These are phyloP conservation scores for Nipponia nippon DNA, from an alignment of 2,113 vertebrate genomes.

Conservation along the genomic window DNA sequence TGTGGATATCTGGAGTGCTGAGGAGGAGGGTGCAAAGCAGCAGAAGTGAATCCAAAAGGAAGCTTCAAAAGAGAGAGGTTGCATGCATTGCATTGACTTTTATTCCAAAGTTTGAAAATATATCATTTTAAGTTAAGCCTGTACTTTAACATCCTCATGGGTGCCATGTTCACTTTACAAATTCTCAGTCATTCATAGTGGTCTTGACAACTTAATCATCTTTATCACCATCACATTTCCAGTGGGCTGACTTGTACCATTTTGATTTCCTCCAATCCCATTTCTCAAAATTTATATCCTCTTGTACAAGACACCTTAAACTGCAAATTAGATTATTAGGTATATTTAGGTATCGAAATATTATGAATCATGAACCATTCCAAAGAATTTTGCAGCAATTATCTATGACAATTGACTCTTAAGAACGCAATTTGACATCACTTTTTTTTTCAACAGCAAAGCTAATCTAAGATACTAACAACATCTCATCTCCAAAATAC, in stretches of 20 bases:
- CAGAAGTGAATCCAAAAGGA: background rate
- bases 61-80: background rate
- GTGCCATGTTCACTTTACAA: background rate
- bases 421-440: background rate
- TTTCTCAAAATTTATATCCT: background rate
- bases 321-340: background rate
- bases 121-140: background rate
- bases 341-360: background rate
- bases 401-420: background rate
- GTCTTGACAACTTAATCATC: background rate
- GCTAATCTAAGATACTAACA: background rate
- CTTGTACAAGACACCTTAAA: background rate
- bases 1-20: background rate
- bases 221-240: background rate
- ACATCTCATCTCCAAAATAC: background rate
- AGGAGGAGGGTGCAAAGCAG: background rate
- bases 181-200: background rate
- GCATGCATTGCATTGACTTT: background rate
- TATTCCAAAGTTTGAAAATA: background rate
- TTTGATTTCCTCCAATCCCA: background rate
- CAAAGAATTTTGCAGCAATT: background rate
- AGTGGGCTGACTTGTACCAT: background rate
- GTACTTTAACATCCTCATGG: background rate
- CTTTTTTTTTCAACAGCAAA: background rate
- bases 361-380: background rate